Conservation (phyloP, 2,113 vertebrate genomes). For the Rhabdornis inornatus region DNA sequence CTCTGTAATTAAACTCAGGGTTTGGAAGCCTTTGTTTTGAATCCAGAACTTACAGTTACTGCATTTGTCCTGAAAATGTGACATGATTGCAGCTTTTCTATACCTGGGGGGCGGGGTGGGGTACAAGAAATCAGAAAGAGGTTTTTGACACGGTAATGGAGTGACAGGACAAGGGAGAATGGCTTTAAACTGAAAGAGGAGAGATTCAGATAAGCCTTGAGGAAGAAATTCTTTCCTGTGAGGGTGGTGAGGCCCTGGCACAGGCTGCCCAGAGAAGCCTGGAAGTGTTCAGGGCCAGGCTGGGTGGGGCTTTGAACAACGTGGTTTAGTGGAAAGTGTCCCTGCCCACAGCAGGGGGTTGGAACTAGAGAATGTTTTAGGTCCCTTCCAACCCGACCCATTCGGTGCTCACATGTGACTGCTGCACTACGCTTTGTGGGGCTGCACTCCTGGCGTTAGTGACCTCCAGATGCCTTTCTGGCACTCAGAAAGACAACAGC, state of each 20-base stretch:
- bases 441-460: not conserved
- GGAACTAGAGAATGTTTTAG: not conserved
- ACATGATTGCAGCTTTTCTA: not conserved
- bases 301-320: not conserved
- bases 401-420: not conserved
- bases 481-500: not conserved
- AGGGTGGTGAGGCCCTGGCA: not conserved
- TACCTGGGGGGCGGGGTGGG: too few species aligned
- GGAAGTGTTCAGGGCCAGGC: not conserved
- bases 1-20: not conserved
- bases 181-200: not conserved
- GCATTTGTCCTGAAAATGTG: not conserved
- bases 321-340: not conserved
- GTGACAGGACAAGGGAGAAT: not conserved
- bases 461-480: not conserved
- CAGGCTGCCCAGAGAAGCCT: not conserved
- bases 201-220: not conserved
- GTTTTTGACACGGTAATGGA: not conserved
- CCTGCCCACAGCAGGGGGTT: not conserved
- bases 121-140: not conserved
- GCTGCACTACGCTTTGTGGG: not conserved
- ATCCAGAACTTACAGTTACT: not conserved
- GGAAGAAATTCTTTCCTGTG: not conserved
- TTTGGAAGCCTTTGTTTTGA: not conserved
- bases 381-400: not conserved